Conservation (phyloP, 2,113 vertebrate genomes). For the Arothron firmamentum region DNA sequence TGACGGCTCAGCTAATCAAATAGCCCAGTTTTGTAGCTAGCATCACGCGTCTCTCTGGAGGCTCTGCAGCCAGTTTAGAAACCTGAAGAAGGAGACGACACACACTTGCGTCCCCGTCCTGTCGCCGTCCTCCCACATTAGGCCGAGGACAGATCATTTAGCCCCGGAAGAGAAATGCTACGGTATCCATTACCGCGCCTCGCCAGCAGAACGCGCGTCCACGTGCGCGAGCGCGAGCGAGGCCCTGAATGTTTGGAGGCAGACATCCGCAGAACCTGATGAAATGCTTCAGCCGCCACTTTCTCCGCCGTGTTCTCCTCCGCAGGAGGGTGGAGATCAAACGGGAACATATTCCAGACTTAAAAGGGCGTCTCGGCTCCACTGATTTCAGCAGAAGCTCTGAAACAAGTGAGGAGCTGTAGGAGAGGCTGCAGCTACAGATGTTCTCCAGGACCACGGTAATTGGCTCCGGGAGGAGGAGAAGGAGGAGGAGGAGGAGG, state of each 20-base stretch:
- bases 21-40: too few relatives aligned
- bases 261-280: constrained; percentile 33
- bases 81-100: too few relatives aligned
- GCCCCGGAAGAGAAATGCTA: constrained; percentile 49
- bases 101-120: not conserved
- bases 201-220: constrained; percentile 46
- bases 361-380: constrained; percentile 70
- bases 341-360: constrained; percentile 61
- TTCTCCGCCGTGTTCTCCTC: constrained; percentile 23
- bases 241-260: not conserved
- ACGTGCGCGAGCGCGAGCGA: too few relatives aligned
- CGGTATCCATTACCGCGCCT: constrained; percentile 57
- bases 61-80: too few relatives aligned
- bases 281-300: constrained; percentile 33
- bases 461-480: constrained; percentile 73
- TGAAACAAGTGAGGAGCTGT: constrained; percentile 60
- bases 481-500: constrained; percentile 62
- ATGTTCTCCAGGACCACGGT: constrained; percentile 69
- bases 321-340: constrained; percentile 57
- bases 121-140: constrained; percentile 48
- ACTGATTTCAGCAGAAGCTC: constrained; percentile 69
- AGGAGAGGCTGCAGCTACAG: constrained; percentile 55
- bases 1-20: too few relatives aligned
- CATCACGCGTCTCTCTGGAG: too few relatives aligned
- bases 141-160: constrained; percentile 49